Evolutionary conservation across 2,888 invertebrate species (phyloP), one percentile per base, ranked within the genome.

Genomic region (Ariolimax columbianus): DNA sequence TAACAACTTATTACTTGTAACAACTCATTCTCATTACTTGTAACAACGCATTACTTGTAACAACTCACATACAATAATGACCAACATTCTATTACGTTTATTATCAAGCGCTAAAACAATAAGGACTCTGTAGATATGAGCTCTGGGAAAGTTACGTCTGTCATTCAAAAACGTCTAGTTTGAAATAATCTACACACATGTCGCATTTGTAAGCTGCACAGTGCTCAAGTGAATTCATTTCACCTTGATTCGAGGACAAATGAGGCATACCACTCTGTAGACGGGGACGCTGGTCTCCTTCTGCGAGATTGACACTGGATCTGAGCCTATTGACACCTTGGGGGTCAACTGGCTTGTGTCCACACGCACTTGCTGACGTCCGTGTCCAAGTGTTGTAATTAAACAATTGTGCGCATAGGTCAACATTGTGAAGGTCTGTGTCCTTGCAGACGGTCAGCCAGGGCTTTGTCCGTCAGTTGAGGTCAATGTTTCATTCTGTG

Each of bases 271-370:
- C 51, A 75, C 4, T 17, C 14, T 4, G 30, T 51, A 19, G 33
- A 33, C 40, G 19, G 4, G 33, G 51, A 75, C 73, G 47, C 1
- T 43, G n/a, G 26, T 33, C 4, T 51, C 3, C 26, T 0, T 43
- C 23, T 0, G 7, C 33, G 51, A 33, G 33, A 75, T 75, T 47
- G 47, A 51, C 51, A 51, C 51, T 33, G 75, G 0, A 33, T 75
- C 19, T 51, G 51, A n/a, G 75, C 23, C 51, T 33, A 51, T 26
- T 51, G 75, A 75, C 33, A 17, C 19, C 19, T 4, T 1, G 36
- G 33, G 33, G 75, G 75, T 51, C 75, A 75, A 7, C 75, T 19
- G 9, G 75, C 51, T 30, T 75, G n/a, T 51, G 36, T 75, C 75
- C 30, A 75, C 75, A 51, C 11, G 51, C 75, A 51, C 75, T 51